phyloP scores from a whole-genome alignment of 2,797 vertebrate genomes.

The Dendrocincla fuliginosa region DNA sequence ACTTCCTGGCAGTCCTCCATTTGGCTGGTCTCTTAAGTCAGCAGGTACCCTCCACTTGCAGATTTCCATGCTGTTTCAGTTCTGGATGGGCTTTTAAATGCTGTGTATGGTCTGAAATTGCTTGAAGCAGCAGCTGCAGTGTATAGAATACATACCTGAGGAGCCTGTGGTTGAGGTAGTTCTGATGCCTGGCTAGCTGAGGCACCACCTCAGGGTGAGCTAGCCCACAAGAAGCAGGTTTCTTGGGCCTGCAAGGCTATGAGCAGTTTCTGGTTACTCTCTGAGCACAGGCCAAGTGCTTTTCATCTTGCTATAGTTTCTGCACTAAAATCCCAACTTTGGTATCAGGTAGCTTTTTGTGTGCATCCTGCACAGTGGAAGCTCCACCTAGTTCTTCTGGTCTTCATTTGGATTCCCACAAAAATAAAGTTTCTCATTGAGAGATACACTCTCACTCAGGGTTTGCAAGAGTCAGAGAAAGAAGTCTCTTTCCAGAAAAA shows the following conservation, averaged over 20 bases:
- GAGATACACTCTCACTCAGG: background rate
- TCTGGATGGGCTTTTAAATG: background rate
- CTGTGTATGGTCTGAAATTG: background rate
- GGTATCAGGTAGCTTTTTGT: background rate
- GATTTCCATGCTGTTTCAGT: background rate
- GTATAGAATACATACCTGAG: background rate
- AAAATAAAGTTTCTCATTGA: background rate
- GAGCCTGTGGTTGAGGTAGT: background rate
- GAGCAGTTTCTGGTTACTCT: background rate
- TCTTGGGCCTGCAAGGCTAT: background rate
- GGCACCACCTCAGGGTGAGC: background rate
- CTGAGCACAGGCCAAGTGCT: background rate
- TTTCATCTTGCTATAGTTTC: background rate
- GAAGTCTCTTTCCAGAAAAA: background rate
- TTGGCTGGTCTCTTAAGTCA: background rate
- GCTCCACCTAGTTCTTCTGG: background rate
- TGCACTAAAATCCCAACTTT: background rate
- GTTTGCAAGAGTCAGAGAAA: background rate
- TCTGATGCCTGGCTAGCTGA: background rate
- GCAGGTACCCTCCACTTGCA: background rate
- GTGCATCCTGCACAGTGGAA: accelerated
- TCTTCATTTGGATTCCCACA: background rate
- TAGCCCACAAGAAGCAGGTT: background rate
- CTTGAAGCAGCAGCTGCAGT: background rate
- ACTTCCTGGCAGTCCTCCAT: background rate